phyloP scores from a whole-genome alignment of 2,113 vertebrate genomes.

The Oncorhynchus nerka region DNA sequence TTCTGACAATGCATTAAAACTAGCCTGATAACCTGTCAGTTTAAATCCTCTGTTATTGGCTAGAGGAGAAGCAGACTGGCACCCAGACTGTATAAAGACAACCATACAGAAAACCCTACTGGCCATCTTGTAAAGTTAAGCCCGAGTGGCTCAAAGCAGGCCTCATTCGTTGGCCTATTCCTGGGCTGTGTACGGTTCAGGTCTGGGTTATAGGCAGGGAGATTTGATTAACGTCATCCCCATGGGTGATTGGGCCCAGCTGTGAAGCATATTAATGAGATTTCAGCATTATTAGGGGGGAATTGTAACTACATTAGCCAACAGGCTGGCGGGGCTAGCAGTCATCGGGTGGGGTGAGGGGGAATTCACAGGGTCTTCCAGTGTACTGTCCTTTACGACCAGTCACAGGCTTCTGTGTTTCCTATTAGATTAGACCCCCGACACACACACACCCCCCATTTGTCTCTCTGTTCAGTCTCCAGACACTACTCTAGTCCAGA shows the following conservation, averaged over 20 bases:
- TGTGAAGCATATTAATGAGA: constrained; percentile 78
- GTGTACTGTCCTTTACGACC: constrained; percentile 46
- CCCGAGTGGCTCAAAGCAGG: constrained; percentile 45
- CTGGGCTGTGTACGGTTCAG: constrained; percentile 64
- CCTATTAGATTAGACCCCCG: constrained; percentile 57
- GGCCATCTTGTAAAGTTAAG: constrained; percentile 47
- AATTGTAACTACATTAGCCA: constrained; percentile 67
- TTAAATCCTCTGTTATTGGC: too few species aligned
- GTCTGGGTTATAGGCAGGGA: constrained; percentile 69
- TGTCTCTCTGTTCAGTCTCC: constrained; percentile 44
- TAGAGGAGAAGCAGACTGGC: constrained; percentile 12
- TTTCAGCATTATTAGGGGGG: constrained; percentile 70
- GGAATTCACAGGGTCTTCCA: constrained; percentile 44
- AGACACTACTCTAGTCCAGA: constrained; percentile 31
- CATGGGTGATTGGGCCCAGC: constrained; percentile 68
- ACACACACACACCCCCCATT: constrained; percentile 28
- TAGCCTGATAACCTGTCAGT: too few species aligned
- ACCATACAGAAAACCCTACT: constrained; percentile 26
- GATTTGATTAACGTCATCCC: constrained; percentile 73
- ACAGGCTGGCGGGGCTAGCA: constrained; percentile 48
- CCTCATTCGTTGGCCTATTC: constrained; percentile 26
- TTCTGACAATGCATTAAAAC: too few species aligned
- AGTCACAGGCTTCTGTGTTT: constrained; percentile 40
- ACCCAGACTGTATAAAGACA: constrained; percentile 30
- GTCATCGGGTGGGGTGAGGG: constrained; percentile 11